Percentiles rank a stretch among this genome's conserved stretches.
phyloP scores from a whole-genome alignment of 2,888 invertebrate species.

The Volucella zonaria region DNA sequence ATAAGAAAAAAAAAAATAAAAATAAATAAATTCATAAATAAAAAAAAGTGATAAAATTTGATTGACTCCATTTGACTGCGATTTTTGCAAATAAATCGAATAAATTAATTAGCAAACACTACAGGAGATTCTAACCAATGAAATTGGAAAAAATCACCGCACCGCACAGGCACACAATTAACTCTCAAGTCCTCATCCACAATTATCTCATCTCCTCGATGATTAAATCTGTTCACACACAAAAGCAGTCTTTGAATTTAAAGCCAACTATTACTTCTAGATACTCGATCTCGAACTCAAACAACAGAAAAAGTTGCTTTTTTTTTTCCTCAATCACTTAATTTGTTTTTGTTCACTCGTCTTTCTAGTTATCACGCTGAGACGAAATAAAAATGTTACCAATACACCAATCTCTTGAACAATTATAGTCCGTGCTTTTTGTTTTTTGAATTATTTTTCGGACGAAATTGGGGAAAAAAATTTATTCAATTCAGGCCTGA shows the following conservation, averaged over 20 bases:
- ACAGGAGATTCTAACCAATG: neutral
- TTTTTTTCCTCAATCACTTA: neutral
- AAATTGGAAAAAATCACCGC: slow-evolving; percentile 1
- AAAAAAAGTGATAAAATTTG: neutral
- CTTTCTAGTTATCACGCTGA: too few relatives aligned
- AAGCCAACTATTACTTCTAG: too few relatives aligned
- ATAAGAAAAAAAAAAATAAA: neutral
- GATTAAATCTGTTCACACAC: too few relatives aligned
- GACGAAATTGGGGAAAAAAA: neutral
- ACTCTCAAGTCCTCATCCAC: neutral
- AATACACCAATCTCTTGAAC: too few relatives aligned
- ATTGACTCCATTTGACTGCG: slow-evolving; percentile 2
- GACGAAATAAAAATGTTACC: too few relatives aligned
- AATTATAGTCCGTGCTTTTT: too few relatives aligned
- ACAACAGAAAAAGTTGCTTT: neutral
- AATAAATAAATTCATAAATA: neutral
- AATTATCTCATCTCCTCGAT: slow-evolving; percentile 22
- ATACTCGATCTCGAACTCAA: neutral
- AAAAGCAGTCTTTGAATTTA: too few relatives aligned
- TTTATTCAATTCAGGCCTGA: slow-evolving; percentile 1
- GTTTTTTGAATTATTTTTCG: too few relatives aligned
- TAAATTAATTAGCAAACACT: slow-evolving; percentile 20
- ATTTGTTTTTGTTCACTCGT: slow-evolving; percentile 44
- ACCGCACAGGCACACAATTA: neutral
- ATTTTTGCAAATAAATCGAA: neutral